Evolutionary conservation across 2,888 invertebrate species (phyloP), one percentile per base, ranked within the genome.

Genomic region (Cataglyphis albicans): DNA sequence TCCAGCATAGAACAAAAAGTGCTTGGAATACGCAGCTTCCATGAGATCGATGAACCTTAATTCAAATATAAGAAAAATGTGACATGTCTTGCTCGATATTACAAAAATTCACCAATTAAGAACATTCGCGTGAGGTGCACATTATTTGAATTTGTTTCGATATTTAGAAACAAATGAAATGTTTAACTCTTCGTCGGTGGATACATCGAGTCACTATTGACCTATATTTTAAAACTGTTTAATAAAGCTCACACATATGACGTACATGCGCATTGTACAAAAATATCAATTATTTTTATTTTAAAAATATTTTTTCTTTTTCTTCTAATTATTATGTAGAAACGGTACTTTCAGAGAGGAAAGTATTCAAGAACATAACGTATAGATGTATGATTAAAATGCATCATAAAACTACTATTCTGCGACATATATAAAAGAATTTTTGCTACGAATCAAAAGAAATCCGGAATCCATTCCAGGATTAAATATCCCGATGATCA

Each of bases 21-120:
- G 64, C 1, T 72, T 73, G 25, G 73, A 74, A 1, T 81, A 81
- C 1, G 32, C 52, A 10, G 55, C 6, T 52, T 81, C 81, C 41
- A 81, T 74, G n/a, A 64, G 64, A 64, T 41, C 18, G 29, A 21
- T 41, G 15, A 72, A 65, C 38, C 81, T 81, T 81, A 32, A 55
- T 65, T 48, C 9, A 35, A 67, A 59, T 48, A 61, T 32, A n/a
- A 52, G 18, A 18, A 73, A 52, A 57, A 55, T 38, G 7, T 32
- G 21, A 74, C 32, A 75, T 5, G 5, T 15, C 29, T 35, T 6
- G 65, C n/a, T n/a, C 12, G 21, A 75, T 25, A 65, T 0, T 6
- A 9, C 1, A 25, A 25, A 72, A 59, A 25, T 44, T 25, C 21
- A 32, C 18, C 29, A 25, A 61, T 32, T 18, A 32, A 35, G 32